Percentiles rank a stretch among this genome's conserved stretches.
Evolutionary conservation across 2,888 invertebrate species (phyloP).

Genomic region (Koerneria pararmatus): DNA sequence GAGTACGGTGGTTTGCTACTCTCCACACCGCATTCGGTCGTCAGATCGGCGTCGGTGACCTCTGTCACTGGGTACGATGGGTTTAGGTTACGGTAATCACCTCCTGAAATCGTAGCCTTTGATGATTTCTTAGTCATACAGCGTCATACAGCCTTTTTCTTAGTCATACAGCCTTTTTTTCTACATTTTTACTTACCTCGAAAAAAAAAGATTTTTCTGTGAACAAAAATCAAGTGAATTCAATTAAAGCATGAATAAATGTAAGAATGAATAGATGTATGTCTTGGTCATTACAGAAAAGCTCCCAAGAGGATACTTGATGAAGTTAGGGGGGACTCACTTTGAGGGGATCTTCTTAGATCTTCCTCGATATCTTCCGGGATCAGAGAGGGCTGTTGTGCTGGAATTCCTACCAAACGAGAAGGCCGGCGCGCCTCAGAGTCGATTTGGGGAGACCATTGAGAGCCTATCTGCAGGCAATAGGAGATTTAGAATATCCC

Average conservation of each 20-base stretch:
- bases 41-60: slow-evolving; percentile 48
- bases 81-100: slow-evolving; percentile 45
- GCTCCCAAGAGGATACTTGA: background rate
- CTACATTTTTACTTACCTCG: too few relatives aligned
- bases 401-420: background rate
- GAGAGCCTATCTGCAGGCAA: too few relatives aligned
- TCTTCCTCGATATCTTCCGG: slow-evolving; percentile 23
- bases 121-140: too few relatives aligned
- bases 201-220: too few relatives aligned
- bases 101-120: slow-evolving; percentile 27
- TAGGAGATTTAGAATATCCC: too few relatives aligned
- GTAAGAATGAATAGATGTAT: too few relatives aligned
- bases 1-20: slow-evolving; percentile 47
- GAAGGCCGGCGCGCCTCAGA: background rate
- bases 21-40: slow-evolving; percentile 47
- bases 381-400: background rate
- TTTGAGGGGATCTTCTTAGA: slow-evolving; percentile 19
- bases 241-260: too few relatives aligned
- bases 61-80: slow-evolving; percentile 50
- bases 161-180: too few relatives aligned
- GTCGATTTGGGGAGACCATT: too few relatives aligned
- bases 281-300: too few relatives aligned
- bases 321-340: background rate
- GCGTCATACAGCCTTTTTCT: too few relatives aligned
- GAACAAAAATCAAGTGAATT: too few relatives aligned